Conservation (phyloP, 1,140 invertebrate species). For the Aphelinus certus region DNA sequence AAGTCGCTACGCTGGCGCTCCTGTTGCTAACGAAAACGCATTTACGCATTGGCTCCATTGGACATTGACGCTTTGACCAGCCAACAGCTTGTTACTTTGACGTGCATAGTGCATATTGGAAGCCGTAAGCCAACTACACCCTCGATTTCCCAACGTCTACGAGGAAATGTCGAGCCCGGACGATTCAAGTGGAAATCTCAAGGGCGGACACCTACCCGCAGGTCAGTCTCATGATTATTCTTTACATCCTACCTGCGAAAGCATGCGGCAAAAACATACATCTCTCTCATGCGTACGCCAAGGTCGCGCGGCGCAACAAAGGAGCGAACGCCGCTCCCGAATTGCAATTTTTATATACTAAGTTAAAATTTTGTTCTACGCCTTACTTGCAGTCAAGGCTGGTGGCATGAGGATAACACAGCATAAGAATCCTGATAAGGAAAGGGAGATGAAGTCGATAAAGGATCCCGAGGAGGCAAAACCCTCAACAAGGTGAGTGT, state of each 20-base stretch:
- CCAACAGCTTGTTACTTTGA: conserved; percentile 10
- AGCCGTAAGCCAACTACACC: neutral
- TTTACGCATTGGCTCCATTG: conserved; percentile 1
- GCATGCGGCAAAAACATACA: too few species aligned
- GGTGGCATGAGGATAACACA: conserved; percentile 92
- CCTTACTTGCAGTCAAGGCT: conserved; percentile 78
- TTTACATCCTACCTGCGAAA: neutral
- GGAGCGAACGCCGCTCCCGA: conserved; percentile 12
- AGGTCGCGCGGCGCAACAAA: conserved; percentile 35
- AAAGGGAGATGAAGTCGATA: conserved; percentile 68
- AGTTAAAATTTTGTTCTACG: conserved; percentile 36
- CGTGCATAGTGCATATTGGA: conserved; percentile 30
- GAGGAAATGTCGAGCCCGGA: conserved; percentile 68
- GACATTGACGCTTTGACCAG: neutral
- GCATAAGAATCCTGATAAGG: conserved; percentile 77
- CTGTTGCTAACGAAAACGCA: conserved; percentile 17
- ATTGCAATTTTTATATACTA: conserved; percentile 23
- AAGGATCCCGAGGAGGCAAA: conserved; percentile 60
- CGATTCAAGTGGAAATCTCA: conserved; percentile 70
- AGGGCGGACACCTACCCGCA: conserved; percentile 86
- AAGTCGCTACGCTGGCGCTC: neutral
- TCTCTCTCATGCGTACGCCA: conserved; percentile 16
- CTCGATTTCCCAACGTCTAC: too few species aligned
- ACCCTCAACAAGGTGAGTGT: conserved; percentile 56
- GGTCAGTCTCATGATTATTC: conserved; percentile 66